Conservation (phyloP, 2,888 invertebrate genomes). For the Campoletis raptor region DNA sequence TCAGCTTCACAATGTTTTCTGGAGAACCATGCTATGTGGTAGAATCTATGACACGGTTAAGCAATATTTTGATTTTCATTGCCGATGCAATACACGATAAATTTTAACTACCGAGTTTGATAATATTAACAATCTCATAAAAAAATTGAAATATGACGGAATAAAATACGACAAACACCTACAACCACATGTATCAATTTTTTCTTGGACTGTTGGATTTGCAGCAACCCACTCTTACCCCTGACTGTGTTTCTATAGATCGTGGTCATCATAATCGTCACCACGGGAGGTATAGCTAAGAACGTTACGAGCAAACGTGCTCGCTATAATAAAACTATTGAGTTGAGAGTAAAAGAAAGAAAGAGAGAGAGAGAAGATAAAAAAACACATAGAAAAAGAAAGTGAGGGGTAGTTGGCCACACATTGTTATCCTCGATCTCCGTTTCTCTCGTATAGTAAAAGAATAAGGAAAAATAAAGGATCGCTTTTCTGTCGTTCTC, state of each 20-base stretch:
- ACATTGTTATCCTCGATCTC: constrained; percentile 44
- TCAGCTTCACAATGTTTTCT: not conserved
- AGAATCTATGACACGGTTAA: not conserved
- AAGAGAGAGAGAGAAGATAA: not conserved
- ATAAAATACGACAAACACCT: constrained; percentile 20
- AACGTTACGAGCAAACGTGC: constrained; percentile 71
- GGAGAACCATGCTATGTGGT: not conserved
- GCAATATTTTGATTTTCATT: not conserved
- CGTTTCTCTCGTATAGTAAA: constrained; percentile 8
- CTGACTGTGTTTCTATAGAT: constrained; percentile 43
- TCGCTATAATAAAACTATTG: constrained; percentile 82
- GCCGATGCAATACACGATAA: constrained; percentile 1
- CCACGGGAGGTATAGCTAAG: constrained; percentile 54
- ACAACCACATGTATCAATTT: not conserved
- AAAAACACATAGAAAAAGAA: not conserved
- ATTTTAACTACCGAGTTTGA: not conserved
- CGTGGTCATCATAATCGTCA: constrained; percentile 55
- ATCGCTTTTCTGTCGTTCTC: constrained; percentile 31
- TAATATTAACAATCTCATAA: constrained; percentile 21
- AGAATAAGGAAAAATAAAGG: constrained; percentile 27
- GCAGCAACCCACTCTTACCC: constrained; percentile 12
- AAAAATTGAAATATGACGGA: constrained; percentile 10
- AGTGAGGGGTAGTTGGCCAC: constrained; percentile 25
- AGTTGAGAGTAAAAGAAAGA: not conserved
- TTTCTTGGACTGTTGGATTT: not conserved